These are phyloP conservation scores for Amphipyra tragopoginis DNA, from an alignment of 2,888 invertebrate genomes.

Conservation along the genomic window DNA sequence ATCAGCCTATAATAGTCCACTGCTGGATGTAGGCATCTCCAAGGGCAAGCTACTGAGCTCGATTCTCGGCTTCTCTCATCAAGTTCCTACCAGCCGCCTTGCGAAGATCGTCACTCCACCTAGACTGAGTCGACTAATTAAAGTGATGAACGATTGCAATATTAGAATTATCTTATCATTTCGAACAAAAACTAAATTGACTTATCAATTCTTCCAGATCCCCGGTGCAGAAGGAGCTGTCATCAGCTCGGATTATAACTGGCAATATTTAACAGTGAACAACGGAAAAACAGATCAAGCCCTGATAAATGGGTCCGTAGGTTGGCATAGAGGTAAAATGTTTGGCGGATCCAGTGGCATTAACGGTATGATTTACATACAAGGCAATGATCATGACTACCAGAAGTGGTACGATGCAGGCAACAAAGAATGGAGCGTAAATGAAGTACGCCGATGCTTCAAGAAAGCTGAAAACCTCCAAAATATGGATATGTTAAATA, in stretches of 20 bases:
- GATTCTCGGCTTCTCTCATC: no score
- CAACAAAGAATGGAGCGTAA: slow-evolving; percentile 88
- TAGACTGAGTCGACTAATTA: no score
- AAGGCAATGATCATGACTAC: slow-evolving; percentile 86
- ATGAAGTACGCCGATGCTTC: slow-evolving; percentile 82
- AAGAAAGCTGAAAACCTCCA: slow-evolving; percentile 85
- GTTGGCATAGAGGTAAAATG: slow-evolving; percentile 91
- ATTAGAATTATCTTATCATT: no score
- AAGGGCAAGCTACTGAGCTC: no score
- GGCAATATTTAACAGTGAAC: slow-evolving; percentile 92
- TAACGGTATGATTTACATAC: slow-evolving; percentile 89
- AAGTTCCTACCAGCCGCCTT: no score
- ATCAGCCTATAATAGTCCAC: no score
- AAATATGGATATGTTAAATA: slow-evolving; percentile 57
- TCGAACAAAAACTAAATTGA: no score
- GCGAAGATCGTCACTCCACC: no score
- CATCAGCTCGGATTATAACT: slow-evolving; percentile 71
- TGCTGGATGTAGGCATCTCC: no score
- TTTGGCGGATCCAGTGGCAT: slow-evolving; percentile 89
- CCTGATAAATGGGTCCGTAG: slow-evolving; percentile 72
- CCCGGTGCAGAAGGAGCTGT: no score
- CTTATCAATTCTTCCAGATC: no score
- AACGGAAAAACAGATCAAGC: slow-evolving; percentile 93
- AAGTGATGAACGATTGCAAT: no score
- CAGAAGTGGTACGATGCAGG: slow-evolving; percentile 88